Evolutionary conservation across 2,888 invertebrate genomes (phyloP).

Genomic region (Crocallis elinguaria): DNA sequence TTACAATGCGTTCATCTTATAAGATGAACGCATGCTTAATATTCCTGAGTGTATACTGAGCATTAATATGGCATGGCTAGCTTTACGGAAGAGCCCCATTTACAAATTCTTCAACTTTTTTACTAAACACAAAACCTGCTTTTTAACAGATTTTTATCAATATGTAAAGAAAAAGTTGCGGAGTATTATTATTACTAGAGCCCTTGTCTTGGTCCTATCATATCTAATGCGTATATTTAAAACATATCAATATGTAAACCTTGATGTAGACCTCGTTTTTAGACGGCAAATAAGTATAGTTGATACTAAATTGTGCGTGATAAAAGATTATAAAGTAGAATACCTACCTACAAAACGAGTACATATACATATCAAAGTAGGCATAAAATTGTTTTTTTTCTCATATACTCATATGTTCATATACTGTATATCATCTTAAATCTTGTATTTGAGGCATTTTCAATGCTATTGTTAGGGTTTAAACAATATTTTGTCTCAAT

Average conservation of each 20-base stretch:
- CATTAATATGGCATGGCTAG: too few species aligned
- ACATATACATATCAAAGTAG: too few species aligned
- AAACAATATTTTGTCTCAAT: background rate
- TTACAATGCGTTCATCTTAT: too few species aligned
- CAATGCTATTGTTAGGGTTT: background rate
- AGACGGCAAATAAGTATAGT: conserved; percentile 21
- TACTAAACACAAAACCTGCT: background rate
- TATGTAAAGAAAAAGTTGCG: background rate
- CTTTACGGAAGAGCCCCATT: background rate
- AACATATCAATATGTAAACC: conserved; percentile 22
- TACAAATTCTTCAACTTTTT: background rate
- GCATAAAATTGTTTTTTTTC: background rate
- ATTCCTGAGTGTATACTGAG: too few species aligned
- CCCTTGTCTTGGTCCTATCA: background rate
- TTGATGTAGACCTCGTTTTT: conserved; percentile 27
- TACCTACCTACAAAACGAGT: background rate
- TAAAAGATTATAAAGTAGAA: conserved; percentile 25
- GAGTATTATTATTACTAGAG: background rate
- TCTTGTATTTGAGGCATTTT: background rate
- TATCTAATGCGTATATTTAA: background rate
- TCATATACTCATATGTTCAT: background rate
- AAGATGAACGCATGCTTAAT: too few species aligned
- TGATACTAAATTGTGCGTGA: conserved; percentile 20
- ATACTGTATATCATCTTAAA: background rate
- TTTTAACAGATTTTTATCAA: background rate